Conservation (phyloP, 64 coral and sea anemone genomes). For the Stichodactyla helianthus region DNA sequence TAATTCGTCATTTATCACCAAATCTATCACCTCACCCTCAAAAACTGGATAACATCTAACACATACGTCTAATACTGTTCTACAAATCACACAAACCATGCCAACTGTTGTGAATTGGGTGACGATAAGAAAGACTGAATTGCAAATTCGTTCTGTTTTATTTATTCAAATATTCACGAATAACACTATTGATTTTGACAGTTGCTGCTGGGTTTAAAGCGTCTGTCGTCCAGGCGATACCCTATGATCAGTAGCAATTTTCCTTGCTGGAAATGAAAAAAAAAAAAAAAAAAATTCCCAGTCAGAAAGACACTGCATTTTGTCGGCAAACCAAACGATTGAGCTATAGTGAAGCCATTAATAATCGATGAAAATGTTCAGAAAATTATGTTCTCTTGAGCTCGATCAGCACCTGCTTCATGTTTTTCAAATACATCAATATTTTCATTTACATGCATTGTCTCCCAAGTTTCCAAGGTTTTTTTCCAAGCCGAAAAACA, state of each 20-base stretch:
- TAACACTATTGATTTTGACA: neutral
- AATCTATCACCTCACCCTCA: neutral
- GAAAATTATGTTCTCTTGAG: neutral
- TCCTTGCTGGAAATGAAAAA: neutral
- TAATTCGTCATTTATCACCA: neutral
- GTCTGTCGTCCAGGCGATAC: neutral
- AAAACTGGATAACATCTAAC: neutral
- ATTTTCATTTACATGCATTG: neutral
- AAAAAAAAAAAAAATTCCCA: neutral
- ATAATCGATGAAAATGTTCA: neutral
- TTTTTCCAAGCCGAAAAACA: neutral
- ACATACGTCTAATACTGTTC: neutral
- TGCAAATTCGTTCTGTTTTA: conserved; percentile 4
- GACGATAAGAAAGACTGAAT: neutral
- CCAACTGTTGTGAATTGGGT: neutral
- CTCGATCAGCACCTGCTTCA: neutral
- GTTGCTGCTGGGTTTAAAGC: neutral
- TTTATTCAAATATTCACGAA: conserved; percentile 3
- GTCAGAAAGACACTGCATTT: neutral
- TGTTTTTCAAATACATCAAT: neutral
- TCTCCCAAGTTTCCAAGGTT: neutral
- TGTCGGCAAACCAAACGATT: neutral
- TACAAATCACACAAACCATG: neutral
- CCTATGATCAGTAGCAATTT: neutral
- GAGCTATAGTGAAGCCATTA: neutral